Conservation (phyloP, 2,113 vertebrate genomes). For the Glaucomys volans region DNA sequence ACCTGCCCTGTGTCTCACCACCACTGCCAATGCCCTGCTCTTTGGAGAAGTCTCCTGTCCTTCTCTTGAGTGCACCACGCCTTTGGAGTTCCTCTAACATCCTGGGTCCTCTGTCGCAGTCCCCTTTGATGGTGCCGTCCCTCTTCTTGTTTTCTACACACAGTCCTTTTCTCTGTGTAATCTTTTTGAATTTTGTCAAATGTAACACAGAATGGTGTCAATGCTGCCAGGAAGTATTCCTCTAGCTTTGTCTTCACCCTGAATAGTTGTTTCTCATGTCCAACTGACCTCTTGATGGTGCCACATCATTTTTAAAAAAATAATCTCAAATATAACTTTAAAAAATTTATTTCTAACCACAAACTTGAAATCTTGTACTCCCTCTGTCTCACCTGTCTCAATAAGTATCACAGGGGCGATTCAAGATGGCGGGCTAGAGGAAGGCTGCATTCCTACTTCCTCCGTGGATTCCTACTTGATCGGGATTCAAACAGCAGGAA, state of each 20-base stretch:
- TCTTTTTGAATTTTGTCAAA: not conserved
- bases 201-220: not conserved
- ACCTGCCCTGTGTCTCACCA: not conserved
- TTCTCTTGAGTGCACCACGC: not conserved
- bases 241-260: rapidly evolving
- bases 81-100: not conserved
- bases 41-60: not conserved
- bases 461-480: no score
- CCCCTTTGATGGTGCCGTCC: not conserved
- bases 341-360: no score
- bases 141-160: not conserved
- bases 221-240: rapidly evolving
- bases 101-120: rapidly evolving
- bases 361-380: no score
- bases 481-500: no score
- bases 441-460: no score
- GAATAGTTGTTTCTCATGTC: not conserved
- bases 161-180: not conserved
- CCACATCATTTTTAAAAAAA: no score
- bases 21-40: not conserved
- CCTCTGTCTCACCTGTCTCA: no score
- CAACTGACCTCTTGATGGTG: not conserved
- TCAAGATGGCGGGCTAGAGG: no score
- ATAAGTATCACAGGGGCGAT: no score
- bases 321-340: no score